Conservation (phyloP, 2,797 vertebrate species). For the Erithacus rubecula region DNA sequence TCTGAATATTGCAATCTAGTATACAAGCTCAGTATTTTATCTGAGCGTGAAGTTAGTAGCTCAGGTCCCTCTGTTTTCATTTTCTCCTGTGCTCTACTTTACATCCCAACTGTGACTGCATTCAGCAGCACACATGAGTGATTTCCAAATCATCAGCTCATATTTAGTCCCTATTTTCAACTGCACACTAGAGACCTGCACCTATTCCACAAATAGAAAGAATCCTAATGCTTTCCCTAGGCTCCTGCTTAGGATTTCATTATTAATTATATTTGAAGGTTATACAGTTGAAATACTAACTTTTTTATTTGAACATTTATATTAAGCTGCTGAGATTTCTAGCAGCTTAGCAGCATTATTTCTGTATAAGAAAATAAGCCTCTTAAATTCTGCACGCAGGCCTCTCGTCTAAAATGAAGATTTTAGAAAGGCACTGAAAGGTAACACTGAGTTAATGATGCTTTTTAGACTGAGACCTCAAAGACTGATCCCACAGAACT, state of each 20-base stretch:
- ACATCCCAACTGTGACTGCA: neutral
- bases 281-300: constrained; percentile 73
- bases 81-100: constrained; percentile 53
- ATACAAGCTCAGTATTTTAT: neutral
- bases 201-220: constrained; percentile 68
- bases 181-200: constrained; percentile 56
- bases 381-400: constrained; percentile 65
- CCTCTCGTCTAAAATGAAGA: constrained; percentile 66
- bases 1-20: neutral
- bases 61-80: constrained; percentile 7
- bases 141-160: constrained; percentile 55
- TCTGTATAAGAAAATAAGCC: constrained; percentile 70
- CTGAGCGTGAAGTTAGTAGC: neutral
- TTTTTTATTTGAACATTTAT: constrained; percentile 76
- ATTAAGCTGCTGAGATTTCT: constrained; percentile 75
- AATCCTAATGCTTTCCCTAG: constrained; percentile 58
- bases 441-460: constrained; percentile 48
- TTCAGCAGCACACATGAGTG: constrained; percentile 5
- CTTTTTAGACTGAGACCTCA: constrained; percentile 50
- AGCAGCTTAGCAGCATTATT: constrained; percentile 71
- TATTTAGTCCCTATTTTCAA: constrained; percentile 64
- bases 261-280: constrained; percentile 75
- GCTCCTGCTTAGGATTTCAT: constrained; percentile 67
- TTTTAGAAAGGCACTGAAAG: constrained; percentile 63
- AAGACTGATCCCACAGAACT: constrained; percentile 5